Base-by-base conservation (phyloP, 2,797 vertebrate genomes). In the Botia kubotai region DNA sequence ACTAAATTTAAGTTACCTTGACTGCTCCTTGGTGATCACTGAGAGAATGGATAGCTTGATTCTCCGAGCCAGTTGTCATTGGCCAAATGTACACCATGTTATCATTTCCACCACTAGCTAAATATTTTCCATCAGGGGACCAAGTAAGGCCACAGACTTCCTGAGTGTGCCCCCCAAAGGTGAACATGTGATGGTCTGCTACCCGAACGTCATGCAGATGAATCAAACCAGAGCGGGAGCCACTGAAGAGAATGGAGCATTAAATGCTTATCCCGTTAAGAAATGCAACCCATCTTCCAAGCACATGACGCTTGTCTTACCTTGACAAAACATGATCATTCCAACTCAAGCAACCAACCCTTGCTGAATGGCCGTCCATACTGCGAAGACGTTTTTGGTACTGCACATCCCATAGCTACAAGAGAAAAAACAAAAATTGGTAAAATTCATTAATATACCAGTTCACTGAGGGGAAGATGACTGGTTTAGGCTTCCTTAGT, bases 71-170 rank as follows among this genome's bases (percentile, higher is more conserved):
- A n/a, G 94, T 91, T 6, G 91, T 88, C 52, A 89, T 91, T 0
- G 97, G 94, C 98, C 98, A 99, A 19, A 99, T 87, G 0, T 93
- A 95, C 84, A 99, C 95, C 83, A 97, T 80, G 86, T 99, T 99
- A 89, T 99, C 98, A 2, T 99, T 99, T 80, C 96, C 97, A 0
- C 98, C 98, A 5, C 98, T 99, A 83, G 98, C 98, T 79, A 99
- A 88, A 90, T 97, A 96, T 43, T 95, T 94, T 1, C 98, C 97
- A 77, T 98, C 97, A 1, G 95, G 95, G 11, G 98, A 96, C 98
- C 98, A 99, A 87, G 93, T 91, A 39, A 99, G 93, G 11, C 98
- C 98, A 63, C 97, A 99, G 57, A 99, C 97, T 87, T 99, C 98
- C 84, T 99, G 97, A 0, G 95, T 92, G 84, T 99, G 98, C 23